Evolutionary conservation across 1,140 invertebrate genomes (phyloP).

Genomic region (Brachionus rubens): DNA sequence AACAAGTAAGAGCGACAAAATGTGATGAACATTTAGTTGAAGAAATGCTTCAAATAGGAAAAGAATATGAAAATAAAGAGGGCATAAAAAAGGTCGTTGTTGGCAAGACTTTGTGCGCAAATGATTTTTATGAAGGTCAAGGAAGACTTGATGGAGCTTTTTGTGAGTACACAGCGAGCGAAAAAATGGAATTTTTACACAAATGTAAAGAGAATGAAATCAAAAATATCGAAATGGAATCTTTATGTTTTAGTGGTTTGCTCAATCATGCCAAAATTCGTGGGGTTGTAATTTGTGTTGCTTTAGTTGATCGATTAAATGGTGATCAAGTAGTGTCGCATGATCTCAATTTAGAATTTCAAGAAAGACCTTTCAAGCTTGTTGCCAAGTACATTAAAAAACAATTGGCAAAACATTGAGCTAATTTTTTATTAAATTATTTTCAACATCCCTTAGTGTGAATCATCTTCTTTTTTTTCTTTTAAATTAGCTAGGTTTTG

Average conservation of each 20-base stretch:
- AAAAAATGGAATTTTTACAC: constrained; percentile 82
- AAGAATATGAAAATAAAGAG: constrained; percentile 55
- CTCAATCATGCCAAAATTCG: constrained; percentile 82
- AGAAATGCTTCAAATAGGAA: constrained; percentile 71
- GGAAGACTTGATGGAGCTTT: constrained; percentile 92
- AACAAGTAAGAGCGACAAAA: constrained; percentile 73
- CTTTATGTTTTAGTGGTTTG: constrained; percentile 81
- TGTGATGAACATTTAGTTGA: constrained; percentile 74
- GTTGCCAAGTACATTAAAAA: constrained; percentile 81
- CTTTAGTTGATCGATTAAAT: constrained; percentile 82
- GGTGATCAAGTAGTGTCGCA: constrained; percentile 87
- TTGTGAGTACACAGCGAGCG: constrained; percentile 82
- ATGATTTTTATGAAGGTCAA: constrained; percentile 95
- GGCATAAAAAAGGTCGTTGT: constrained; percentile 75
- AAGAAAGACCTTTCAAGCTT: constrained; percentile 80
- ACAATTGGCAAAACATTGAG: constrained; percentile 63
- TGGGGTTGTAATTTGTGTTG: constrained; percentile 88
- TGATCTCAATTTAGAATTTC: constrained; percentile 85
- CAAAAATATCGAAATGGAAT: constrained; percentile 97
- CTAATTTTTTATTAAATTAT: too few species aligned
- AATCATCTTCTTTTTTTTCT: too few species aligned
- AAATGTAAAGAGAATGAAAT: constrained; percentile 76
- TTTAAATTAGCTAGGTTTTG: too few species aligned
- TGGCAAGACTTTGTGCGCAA: constrained; percentile 90
- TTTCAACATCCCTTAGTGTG: too few species aligned